Conservation (phyloP, 2,888 invertebrate genomes). For the Drosophila vallismaia region DNA sequence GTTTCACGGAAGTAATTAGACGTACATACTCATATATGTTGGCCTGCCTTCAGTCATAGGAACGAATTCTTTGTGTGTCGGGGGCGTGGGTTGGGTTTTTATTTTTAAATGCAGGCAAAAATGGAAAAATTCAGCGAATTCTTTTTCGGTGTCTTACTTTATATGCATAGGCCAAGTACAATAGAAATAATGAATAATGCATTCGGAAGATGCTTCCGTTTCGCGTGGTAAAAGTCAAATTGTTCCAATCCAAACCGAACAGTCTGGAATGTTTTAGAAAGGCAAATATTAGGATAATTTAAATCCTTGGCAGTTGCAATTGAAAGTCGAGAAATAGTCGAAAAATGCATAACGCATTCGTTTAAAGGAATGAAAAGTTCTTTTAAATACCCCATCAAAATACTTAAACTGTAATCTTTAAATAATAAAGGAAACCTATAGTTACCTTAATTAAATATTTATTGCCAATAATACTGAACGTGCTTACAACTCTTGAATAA, state of each 20-base stretch:
- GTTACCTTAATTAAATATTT: not conserved
- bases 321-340: not conserved
- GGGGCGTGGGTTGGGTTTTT: slow-evolving; percentile 12
- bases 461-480: not conserved
- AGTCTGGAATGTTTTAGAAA: slow-evolving; percentile 5
- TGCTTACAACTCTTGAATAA: not conserved
- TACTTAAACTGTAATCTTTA: too few relatives aligned
- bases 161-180: slow-evolving; percentile 44
- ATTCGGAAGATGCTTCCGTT: slow-evolving; percentile 8
- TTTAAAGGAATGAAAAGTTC: not conserved
- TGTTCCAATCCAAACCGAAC: slow-evolving; percentile 19
- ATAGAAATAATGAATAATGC: slow-evolving; percentile 40
- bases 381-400: too few relatives aligned
- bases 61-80: slow-evolving; percentile 18
- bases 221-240: slow-evolving; percentile 12
- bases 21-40: slow-evolving; percentile 23
- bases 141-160: slow-evolving; percentile 15
- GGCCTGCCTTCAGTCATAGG: slow-evolving; percentile 42
- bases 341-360: not conserved
- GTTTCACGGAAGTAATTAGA: slow-evolving; percentile 72
- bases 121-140: slow-evolving; percentile 21
- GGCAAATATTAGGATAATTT: slow-evolving; percentile 12
- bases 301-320: not conserved
- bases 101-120: slow-evolving; percentile 40
- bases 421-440: too few relatives aligned